Evolutionary conservation across 2,888 invertebrate genomes (phyloP), one percentile per base, ranked within the genome.

Genomic region (Nomada ferruginata): DNA sequence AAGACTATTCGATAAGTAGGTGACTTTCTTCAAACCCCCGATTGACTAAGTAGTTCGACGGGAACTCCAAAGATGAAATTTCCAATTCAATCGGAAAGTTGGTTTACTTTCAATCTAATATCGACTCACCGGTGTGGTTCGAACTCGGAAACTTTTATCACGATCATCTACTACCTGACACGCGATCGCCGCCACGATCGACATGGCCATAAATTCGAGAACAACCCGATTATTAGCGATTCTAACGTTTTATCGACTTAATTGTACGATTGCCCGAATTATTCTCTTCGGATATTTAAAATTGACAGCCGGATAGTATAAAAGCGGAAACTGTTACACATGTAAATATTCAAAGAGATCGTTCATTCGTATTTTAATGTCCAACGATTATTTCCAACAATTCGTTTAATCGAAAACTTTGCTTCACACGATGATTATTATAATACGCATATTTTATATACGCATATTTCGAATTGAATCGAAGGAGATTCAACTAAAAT

Each of bases 11-110:
- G 65, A 18, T 64, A 70, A 60, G 47, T 26, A 9, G n/a, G 29
- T 15, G 77, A 60, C n/a, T 70, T 70, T 15, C 59, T 65, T 50
- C 5, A 61, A 65, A 81, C 55, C 77, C 65, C 42, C 26, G 44
- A 42, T 36, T 53, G 57, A 3, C n/a, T 53, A 68, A 72, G 61
- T 26, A 68, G 68, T 55, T 11, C 73, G 65, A 26, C 59, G 13
- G 68, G 75, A 63, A 77, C 82, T 63, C 57, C 72, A 66, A 76
- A 69, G 52, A 63, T 66, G 36, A 65, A 80, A 64, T 82, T 85
- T 55, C 44, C 72, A 82, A 81, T 90, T 83, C 77, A 83, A 85
- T 87, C 85, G 66, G 66, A 79, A 87, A 87, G 82, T 89, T 86
- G 75, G 79, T 87, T 85, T 86, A 83, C 87, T 83, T 86, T 85